Evolutionary conservation across 1,140 invertebrate species (phyloP).

Genomic region (Trichogramma pretiosum): DNA sequence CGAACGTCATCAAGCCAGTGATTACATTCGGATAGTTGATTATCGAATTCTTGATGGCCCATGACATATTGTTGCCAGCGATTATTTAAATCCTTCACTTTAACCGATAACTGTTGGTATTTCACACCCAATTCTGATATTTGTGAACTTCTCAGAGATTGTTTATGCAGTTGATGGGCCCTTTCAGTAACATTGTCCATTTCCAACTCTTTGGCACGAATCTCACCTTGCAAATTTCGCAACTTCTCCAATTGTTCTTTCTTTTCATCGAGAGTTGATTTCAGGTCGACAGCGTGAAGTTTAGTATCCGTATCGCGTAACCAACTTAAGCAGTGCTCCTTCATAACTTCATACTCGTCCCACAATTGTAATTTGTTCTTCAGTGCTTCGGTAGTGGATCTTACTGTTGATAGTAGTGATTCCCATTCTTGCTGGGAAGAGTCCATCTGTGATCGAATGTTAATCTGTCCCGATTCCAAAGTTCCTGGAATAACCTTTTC

Average conservation of each 20-base stretch:
- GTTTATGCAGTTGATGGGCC: slow-evolving; percentile 74
- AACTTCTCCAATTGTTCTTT: slow-evolving; percentile 73
- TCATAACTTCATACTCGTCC: slow-evolving; percentile 82
- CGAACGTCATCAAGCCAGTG: slow-evolving; percentile 79
- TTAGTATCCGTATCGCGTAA: slow-evolving; percentile 79
- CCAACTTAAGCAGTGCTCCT: slow-evolving; percentile 80
- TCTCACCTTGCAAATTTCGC: slow-evolving; percentile 74
- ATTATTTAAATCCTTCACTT: slow-evolving; percentile 81
- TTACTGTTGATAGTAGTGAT: slow-evolving; percentile 64
- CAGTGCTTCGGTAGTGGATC: slow-evolving; percentile 65
- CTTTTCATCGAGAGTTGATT: slow-evolving; percentile 74
- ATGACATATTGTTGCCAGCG: slow-evolving; percentile 88
- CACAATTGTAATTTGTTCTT: slow-evolving; percentile 80
- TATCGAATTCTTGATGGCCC: slow-evolving; percentile 81
- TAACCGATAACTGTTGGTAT: slow-evolving; percentile 81
- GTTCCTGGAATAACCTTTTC: slow-evolving; percentile 88
- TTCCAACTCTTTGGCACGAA: slow-evolving; percentile 83
- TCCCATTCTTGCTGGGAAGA: slow-evolving; percentile 85
- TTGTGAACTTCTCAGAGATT: slow-evolving; percentile 58
- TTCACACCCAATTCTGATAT: slow-evolving; percentile 81
- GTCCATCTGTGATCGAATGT: slow-evolving; percentile 77
- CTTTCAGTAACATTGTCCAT: slow-evolving; percentile 87
- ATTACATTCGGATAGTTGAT: slow-evolving; percentile 66
- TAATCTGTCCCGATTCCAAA: slow-evolving; percentile 72
- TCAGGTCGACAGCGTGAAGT: slow-evolving; percentile 81